phyloP scores from a whole-genome alignment of 2,797 vertebrate species.

The Caiman crocodilus region DNA sequence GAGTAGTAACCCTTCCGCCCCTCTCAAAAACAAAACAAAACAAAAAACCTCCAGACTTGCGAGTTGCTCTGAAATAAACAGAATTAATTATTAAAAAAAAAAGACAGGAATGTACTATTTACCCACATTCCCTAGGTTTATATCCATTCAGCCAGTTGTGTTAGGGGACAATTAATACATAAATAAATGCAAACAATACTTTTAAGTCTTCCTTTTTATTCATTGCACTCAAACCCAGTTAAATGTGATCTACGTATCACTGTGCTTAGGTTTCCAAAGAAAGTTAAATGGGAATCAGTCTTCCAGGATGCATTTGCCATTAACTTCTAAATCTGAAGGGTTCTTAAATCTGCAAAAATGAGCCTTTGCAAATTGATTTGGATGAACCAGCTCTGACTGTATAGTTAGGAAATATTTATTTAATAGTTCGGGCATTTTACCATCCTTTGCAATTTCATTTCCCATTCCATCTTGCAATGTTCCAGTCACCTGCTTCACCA shows the following conservation, averaged over 20 bases:
- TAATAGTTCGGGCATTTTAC: conserved; percentile 24
- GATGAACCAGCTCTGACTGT: conserved; percentile 31
- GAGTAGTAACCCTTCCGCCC: background rate
- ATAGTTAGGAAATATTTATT: conserved; percentile 53
- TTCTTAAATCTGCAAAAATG: conserved; percentile 45
- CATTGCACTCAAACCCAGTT: background rate
- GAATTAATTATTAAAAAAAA: fast-evolving
- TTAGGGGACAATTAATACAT: background rate
- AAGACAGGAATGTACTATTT: background rate
- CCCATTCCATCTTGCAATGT: conserved; percentile 7
- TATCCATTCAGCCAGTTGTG: background rate
- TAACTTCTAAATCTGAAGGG: conserved; percentile 31
- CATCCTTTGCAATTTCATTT: conserved; percentile 54
- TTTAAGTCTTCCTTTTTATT: background rate
- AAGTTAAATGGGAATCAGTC: conserved; percentile 25
- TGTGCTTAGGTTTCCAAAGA: background rate
- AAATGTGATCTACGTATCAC: background rate
- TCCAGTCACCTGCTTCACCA: conserved; percentile 42
- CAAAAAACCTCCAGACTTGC: background rate
- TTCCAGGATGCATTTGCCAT: conserved; percentile 43
- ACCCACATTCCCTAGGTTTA: fast-evolving
- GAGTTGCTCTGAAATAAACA: background rate
- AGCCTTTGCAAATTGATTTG: conserved; percentile 57
- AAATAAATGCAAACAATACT: background rate
- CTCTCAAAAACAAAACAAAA: background rate